These are phyloP conservation scores for Lordiphosa fenestrarum DNA, from an alignment of 2,888 invertebrate genomes.

Conservation along the genomic window DNA sequence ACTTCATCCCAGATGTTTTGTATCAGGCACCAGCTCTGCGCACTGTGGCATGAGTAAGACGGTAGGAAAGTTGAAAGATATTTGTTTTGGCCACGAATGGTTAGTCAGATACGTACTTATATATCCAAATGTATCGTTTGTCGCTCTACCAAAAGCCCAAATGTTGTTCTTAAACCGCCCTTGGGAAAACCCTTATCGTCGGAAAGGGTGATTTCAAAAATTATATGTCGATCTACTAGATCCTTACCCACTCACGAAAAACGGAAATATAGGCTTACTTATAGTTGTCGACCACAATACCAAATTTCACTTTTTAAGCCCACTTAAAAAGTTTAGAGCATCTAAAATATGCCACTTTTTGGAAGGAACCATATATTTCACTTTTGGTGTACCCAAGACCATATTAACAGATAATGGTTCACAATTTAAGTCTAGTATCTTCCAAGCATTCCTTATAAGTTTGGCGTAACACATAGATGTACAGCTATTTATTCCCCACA, in stretches of 20 bases:
- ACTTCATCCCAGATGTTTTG: not conserved
- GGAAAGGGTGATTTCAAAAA: not conserved
- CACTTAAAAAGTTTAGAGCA: too few species aligned
- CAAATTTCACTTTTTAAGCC: too few species aligned
- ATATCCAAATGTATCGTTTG: slow-evolving; percentile 2
- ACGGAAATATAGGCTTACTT: slow-evolving; percentile 7
- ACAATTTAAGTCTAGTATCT: too few species aligned
- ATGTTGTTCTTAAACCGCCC: not conserved
- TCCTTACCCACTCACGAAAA: slow-evolving; percentile 1
- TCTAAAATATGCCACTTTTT: too few species aligned
- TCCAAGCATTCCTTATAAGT: too few species aligned
- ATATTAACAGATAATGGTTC: too few species aligned
- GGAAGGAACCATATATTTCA: too few species aligned
- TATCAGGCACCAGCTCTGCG: not conserved
- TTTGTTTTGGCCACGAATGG: slow-evolving; percentile 12
- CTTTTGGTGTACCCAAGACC: too few species aligned
- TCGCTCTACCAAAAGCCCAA: slow-evolving; percentile 2
- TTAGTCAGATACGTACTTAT: not conserved
- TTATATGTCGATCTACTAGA: slow-evolving; percentile 7
- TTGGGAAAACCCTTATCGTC: slow-evolving; percentile 2
- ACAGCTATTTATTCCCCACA: too few species aligned
- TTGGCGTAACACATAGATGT: too few species aligned
- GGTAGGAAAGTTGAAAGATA: slow-evolving; percentile 2
- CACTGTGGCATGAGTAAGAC: slow-evolving; percentile 3
- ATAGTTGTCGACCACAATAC: too few species aligned